A percentile compares a stretch with the other conserved stretches of the same genome.
Conservation (phyloP, 2,888 invertebrate genomes). For the Idaea biselata region DNA sequence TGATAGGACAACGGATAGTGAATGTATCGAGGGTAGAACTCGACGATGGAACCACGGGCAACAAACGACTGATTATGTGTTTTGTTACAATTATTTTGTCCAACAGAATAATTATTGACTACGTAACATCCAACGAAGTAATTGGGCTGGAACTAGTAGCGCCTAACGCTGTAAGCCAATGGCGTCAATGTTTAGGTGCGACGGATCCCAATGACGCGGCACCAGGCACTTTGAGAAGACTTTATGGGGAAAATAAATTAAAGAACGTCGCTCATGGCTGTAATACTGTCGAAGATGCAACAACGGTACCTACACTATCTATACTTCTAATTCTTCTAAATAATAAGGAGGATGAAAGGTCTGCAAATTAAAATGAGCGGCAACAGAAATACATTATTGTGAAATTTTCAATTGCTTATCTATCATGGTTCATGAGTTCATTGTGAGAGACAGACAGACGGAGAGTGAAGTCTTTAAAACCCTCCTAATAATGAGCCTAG, state of each 20-base stretch:
- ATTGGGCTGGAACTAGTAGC: constrained; percentile 88
- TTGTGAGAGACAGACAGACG: no score
- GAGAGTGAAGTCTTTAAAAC: no score
- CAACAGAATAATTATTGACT: constrained; percentile 81
- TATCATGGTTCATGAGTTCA: no score
- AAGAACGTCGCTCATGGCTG: constrained; percentile 88
- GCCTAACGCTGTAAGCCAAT: constrained; percentile 83
- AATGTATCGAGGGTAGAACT: no score
- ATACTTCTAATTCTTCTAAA: not conserved
- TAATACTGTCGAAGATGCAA: constrained; percentile 78
- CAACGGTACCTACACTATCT: constrained; percentile 36
- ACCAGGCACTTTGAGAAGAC: constrained; percentile 81
- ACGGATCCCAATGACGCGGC: constrained; percentile 82
- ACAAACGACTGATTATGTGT: not conserved
- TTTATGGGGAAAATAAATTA: constrained; percentile 84
- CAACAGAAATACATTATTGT: no score
- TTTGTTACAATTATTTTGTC: not conserved
- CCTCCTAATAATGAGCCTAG: no score
- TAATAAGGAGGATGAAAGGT: no score
- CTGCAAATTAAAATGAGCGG: no score
- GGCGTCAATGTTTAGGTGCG: constrained; percentile 83
- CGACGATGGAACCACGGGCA: no score
- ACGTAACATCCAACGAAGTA: constrained; percentile 86
- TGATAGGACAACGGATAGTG: no score
- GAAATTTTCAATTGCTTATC: no score